A percentile compares a stretch with the other conserved stretches of the same genome.
Conservation (phyloP, 2,113 vertebrate species). For the Entomyzon cyanotis region DNA sequence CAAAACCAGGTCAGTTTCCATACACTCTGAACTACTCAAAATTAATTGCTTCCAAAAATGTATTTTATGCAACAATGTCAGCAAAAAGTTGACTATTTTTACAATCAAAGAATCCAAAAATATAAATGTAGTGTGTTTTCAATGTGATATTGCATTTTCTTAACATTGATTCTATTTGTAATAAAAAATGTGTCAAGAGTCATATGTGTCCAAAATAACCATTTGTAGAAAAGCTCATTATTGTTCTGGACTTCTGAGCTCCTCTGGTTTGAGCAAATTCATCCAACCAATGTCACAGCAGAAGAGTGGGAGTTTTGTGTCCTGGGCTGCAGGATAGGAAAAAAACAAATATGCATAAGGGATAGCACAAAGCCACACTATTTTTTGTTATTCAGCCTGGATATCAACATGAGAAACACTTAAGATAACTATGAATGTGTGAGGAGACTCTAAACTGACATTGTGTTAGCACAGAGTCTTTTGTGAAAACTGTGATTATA, state of each 20-base stretch:
- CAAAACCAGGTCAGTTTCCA: not conserved
- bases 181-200: not conserved
- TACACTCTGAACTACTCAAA: not conserved
- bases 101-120: not conserved
- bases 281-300: not conserved
- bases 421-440: not conserved
- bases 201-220: not conserved
- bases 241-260: not conserved
- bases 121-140: not conserved
- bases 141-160: not conserved
- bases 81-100: not conserved
- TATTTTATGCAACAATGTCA: not conserved
- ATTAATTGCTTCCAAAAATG: not conserved
- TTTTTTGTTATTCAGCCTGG: not conserved
- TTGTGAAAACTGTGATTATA: not conserved
- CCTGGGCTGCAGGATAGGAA: not conserved
- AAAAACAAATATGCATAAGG: not conserved
- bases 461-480: not conserved
- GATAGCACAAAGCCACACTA: not conserved
- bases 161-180: not conserved
- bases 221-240: not conserved
- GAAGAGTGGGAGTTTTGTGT: not conserved
- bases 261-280: not conserved
- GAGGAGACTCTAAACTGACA: not conserved
- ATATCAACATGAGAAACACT: not conserved